Evolutionary conservation across 2,797 vertebrate genomes (phyloP).

Genomic region (Phaenicophaeus curvirostris): DNA sequence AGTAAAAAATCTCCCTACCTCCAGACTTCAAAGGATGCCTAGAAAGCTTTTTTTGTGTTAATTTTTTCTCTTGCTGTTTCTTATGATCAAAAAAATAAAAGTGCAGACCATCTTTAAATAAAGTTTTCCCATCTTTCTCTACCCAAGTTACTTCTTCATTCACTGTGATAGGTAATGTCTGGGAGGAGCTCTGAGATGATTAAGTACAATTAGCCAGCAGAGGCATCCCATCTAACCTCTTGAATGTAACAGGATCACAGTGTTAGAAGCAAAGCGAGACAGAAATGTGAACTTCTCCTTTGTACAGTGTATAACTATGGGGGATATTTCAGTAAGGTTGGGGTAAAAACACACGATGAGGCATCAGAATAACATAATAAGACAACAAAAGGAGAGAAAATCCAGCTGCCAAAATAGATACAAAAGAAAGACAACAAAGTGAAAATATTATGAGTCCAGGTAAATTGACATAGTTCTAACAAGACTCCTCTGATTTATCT

Average conservation of each 20-base stretch:
- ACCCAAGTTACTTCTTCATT: neutral
- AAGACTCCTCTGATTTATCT: neutral
- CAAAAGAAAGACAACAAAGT: neutral
- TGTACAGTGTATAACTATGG: accelerated
- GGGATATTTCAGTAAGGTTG: neutral
- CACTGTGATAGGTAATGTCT: accelerated
- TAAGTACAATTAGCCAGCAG: neutral
- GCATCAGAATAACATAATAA: neutral
- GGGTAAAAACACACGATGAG: neutral
- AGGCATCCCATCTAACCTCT: neutral
- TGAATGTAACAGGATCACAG: accelerated
- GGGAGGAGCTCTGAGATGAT: neutral
- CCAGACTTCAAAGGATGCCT: neutral
- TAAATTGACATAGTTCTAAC: neutral
- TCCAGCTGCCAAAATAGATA: neutral
- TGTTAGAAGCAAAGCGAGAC: accelerated
- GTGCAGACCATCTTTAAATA: accelerated
- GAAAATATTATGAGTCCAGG: neutral
- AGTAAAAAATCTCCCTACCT: neutral
- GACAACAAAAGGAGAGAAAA: neutral
- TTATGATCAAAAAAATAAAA: neutral
- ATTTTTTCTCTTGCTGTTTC: neutral
- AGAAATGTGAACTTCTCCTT: accelerated
- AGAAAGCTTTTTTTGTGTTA: neutral
- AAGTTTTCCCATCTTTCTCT: neutral